Evolutionary conservation across 2,888 invertebrate genomes (phyloP), one percentile per base, ranked within the genome.

Genomic region (Diaperis boleti): DNA sequence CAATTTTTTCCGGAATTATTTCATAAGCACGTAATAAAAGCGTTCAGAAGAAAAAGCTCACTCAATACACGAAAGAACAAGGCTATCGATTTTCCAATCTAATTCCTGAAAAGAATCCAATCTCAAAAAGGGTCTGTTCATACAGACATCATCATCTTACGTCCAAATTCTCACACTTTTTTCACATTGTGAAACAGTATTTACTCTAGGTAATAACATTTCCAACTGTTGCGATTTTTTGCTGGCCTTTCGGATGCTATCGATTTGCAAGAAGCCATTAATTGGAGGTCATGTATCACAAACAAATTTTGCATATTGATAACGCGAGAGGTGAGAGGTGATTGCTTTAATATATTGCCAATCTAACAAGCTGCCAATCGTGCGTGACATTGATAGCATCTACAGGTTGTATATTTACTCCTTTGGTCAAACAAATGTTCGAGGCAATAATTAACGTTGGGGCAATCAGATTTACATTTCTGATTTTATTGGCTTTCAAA

Each of bases 221-320:
- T 20, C 20, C 20, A 45, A 33, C 14, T 17, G n/a, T 44, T 18
- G 31, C 31, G n/a, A n/a, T 14, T 17, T 14, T 11, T 10, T 35
- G 22, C 17, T 10, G 13, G 17, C 3, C 14, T 54, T 29, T 45
- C n/a, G 26, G 33, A 20, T 35, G 29, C 1, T 11, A 64, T 64
- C 49, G 64, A 61, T 61, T 35, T 33, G 26, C 20, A 59, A 56
- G 17, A 45, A 14, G 29, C 47, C 41, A 63, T 66, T 66, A 66
- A 66, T 66, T 66, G 62, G 44, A 29, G 56, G 50, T 59, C 56
- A 66, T 62, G 65, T 57, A 62, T 66, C 65, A 60, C 65, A 66
- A 66, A 66, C 65, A 63, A 56, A 66, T 60, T 65, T 66, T 66
- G 59, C 62, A 66, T 66, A 59, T 60, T 60, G 59, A 63, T 60